Base-by-base conservation (phyloP, 2,797 vertebrate genomes). In the Eutrigla gurnardus region DNA sequence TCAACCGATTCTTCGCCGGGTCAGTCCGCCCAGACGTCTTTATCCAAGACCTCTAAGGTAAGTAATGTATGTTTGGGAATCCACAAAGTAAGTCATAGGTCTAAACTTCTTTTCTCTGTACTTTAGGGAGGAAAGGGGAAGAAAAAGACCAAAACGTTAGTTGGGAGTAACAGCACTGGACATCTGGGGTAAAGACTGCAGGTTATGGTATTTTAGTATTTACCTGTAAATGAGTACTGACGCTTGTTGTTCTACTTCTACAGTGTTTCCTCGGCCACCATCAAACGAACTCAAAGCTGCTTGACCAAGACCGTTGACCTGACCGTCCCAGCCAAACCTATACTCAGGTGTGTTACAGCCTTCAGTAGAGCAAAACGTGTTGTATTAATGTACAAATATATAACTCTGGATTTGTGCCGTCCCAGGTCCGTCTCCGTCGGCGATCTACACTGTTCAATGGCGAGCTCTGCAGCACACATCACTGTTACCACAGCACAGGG, bases 401-500 rank as follows among this genome's bases (percentile, higher is more conserved):
- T 5, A 25, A 55, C 5, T 4, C 8, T 1, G 36, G 33, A 17
- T 0, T 3, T 10, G 4, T 65, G n/a, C 43, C 6, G 47, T 54
- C 12, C 8, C 80, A 90, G 91, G 82, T 86, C 88, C 0, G 65
- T 89, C 54, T 91, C 88, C 1, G 33, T 87, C 17, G 92, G 88
- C 7, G 87, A 91, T 25, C 49, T 91, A 52, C 86, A 70, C 69
- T 93, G 75, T 61, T 86, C 77, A 10, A 33, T 69, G 77, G 78
- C 73, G 6, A 89, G 75, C 61, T 88, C 89, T 40, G 62, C 87
- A 54, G 73, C 92, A 36, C 75, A 92, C 77, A 37, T 94, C 70
- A 94, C 96, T 2, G 95, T 97, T 40, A 95, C 95, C 6, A 93
- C 96, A n/a, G 93, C 92, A 47, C 93, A 84, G 73, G 96, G 96